Conservation (phyloP, 2,797 vertebrate species). For the Clarias pachynema region DNA sequence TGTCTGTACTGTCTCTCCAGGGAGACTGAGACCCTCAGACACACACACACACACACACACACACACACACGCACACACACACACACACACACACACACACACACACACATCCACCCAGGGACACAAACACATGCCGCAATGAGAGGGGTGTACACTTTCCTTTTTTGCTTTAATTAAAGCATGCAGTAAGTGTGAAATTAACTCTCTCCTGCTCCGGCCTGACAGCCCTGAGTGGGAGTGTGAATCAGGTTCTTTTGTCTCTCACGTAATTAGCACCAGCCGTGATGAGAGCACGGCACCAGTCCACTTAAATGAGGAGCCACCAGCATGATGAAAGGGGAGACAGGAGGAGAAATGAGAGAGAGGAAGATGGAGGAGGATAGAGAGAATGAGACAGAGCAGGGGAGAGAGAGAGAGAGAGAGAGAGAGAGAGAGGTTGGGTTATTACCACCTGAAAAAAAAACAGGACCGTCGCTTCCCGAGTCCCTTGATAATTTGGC, state of each 20-base stretch:
- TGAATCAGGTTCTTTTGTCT: slow-evolving; percentile 79
- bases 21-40: slow-evolving; percentile 37
- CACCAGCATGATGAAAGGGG: slow-evolving; percentile 66
- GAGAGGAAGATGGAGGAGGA: slow-evolving; percentile 38
- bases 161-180: slow-evolving; percentile 80
- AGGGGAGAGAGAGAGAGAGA: slow-evolving; percentile 13
- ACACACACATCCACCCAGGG: slow-evolving; percentile 51
- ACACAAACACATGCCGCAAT: slow-evolving; percentile 45
- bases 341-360: slow-evolving; percentile 57
- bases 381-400: slow-evolving; percentile 41
- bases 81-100: slow-evolving; percentile 33
- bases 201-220: slow-evolving; percentile 80
- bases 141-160: slow-evolving; percentile 62
- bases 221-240: slow-evolving; percentile 79
- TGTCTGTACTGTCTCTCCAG: slow-evolving; percentile 38
- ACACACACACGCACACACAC: slow-evolving; percentile 49
- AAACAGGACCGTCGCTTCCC: slow-evolving; percentile 53
- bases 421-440: slow-evolving; percentile 46
- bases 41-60: slow-evolving; percentile 51
- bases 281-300: slow-evolving; percentile 68
- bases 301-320: slow-evolving; percentile 62
- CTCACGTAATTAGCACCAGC: slow-evolving; percentile 75
- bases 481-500: slow-evolving; percentile 68
- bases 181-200: slow-evolving; percentile 85
- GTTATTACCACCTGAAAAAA: slow-evolving; percentile 66